Evolutionary conservation across 2,888 invertebrate genomes (phyloP), one percentile per base, ranked within the genome.

Genomic region (Diaprepes abbreviatus): DNA sequence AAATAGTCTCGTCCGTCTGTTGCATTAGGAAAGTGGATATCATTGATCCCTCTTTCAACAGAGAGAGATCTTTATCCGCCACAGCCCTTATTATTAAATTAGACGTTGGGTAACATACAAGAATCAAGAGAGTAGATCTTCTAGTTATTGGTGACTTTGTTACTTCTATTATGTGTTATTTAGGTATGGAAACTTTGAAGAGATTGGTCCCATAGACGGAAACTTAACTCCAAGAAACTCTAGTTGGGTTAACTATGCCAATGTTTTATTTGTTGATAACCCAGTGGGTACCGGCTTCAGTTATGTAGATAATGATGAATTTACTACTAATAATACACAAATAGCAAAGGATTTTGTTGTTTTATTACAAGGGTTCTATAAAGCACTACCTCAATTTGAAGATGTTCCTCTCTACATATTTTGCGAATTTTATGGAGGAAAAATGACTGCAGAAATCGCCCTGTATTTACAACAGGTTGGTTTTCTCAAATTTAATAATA

Each of bases 371-470:
- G 87, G 86, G 4, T 93, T 96, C 82, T 90, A 93, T 75, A 78
- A 85, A 12, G 81, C 85, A 10, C 86, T 92, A 79, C 89, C 93
- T 0, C 88, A 91, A 77, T 95, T 95, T 79, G 87, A 89, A 81
- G 85, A 84, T 7, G 88, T 92, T 0, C 92, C 94, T 0, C 85
- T 94, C 33, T 96, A 95, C 80, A 93, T 96, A 70, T 93, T 94
- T 78, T 92, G 92, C 19, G 95, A 97, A 83, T 95, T 95, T 0
- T 96, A 96, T 82, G 96, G 96, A 14, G 96, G 96, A 1, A 97
- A 96, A 85, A 96, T 96, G 95, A 92, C 93, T 0, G 90, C 92
- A 0, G 94, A 94, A 78, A 95, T 96, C 82, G 94, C 92, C 6
- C 81, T 86, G 78, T 81, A 85, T 62, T 86, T 91, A 81, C 79